These are phyloP conservation scores for Harlomillsia oculata DNA, from an alignment of 1,140 invertebrate genomes.

Conservation along the genomic window DNA sequence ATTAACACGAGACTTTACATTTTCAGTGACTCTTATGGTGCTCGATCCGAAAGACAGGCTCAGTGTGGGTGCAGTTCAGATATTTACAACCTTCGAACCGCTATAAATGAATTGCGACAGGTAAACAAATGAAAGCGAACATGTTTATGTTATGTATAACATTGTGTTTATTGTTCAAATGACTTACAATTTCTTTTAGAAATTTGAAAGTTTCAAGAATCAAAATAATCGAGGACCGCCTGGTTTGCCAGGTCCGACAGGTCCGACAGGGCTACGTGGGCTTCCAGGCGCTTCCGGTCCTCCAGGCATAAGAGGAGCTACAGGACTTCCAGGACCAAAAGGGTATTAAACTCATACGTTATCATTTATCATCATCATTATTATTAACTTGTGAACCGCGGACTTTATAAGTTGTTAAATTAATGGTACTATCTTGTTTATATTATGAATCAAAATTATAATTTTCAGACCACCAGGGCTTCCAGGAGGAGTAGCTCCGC, in stretches of 20 bases:
- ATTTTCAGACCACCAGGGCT: no score
- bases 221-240: constrained; percentile 24
- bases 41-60: no score
- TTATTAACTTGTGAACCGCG: neutral
- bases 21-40: no score
- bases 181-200: neutral
- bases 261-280: constrained; percentile 34
- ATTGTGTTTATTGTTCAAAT: no score
- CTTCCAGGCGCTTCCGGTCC: constrained; percentile 33
- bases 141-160: no score
- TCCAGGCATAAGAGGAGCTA: constrained; percentile 35
- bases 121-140: neutral
- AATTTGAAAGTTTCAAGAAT: neutral
- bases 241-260: constrained; percentile 34
- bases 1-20: no score
- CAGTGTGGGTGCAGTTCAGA: no score
- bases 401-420: neutral
- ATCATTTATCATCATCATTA: neutral
- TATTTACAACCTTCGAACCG: neutral
- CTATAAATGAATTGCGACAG: neutral
- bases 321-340: constrained; percentile 34
- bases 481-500: no score
- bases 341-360: neutral
- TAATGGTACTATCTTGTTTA: neutral
- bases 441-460: no score